A percentile compares a stretch with the other conserved stretches of the same genome.
Conservation (phyloP, 2,888 invertebrate species). For the Apodemia zela region DNA sequence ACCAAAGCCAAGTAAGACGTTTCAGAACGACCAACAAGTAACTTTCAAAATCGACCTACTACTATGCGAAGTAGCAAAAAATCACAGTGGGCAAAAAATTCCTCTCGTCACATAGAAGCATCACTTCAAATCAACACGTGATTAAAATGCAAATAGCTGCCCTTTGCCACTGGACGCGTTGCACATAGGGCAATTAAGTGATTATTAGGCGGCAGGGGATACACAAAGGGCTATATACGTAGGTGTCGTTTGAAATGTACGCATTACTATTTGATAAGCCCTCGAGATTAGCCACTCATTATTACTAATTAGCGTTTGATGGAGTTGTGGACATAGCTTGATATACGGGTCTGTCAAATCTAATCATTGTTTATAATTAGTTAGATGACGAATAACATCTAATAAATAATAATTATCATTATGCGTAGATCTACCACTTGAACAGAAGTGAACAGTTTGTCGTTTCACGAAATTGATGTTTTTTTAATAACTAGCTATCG, state of each 20-base stretch:
- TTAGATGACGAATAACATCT: background rate
- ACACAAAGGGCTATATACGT: conserved; percentile 23
- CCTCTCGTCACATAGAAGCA: conserved; percentile 33
- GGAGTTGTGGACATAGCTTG: background rate
- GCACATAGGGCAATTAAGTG: conserved; percentile 56
- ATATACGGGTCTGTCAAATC: conserved; percentile 5
- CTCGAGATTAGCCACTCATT: conserved; percentile 6
- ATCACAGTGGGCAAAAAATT: conserved; percentile 20
- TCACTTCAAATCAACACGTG: conserved; percentile 68
- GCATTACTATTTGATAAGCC: conserved; percentile 9
- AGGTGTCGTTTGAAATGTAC: conserved; percentile 24
- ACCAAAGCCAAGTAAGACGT: no score
- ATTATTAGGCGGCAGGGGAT: conserved; percentile 47
- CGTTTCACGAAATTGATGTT: no score
- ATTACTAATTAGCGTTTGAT: conserved; percentile 8
- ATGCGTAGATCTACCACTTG: background rate
- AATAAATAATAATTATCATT: background rate
- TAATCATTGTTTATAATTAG: conserved; percentile 2
- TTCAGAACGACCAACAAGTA: no score
- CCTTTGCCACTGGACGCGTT: conserved; percentile 46
- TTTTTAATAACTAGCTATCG: no score
- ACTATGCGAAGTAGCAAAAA: no score
- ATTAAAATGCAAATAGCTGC: conserved; percentile 70
- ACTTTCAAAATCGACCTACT: no score
- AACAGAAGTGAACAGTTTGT: background rate